phyloP scores from a whole-genome alignment of 2,888 invertebrate species.

The Eucriotettix oculatus region DNA sequence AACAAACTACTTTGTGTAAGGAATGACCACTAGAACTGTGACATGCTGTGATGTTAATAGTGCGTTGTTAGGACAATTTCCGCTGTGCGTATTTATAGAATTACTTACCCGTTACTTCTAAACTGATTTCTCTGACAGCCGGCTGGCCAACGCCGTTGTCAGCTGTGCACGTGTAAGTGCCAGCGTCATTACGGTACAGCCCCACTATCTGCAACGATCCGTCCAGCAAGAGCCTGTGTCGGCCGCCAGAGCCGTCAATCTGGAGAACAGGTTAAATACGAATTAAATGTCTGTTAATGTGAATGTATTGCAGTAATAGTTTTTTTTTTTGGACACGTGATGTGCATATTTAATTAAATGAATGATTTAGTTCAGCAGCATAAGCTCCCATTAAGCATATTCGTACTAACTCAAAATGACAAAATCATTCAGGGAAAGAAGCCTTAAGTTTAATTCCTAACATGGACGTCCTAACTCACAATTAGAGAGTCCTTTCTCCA shows the following conservation, averaged over 20 bases:
- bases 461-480: constrained; percentile 29
- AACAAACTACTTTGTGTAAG: no score
- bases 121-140: constrained; percentile 45
- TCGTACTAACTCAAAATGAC: no score
- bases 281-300: neutral
- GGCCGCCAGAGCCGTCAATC: constrained; percentile 57
- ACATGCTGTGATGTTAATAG: no score
- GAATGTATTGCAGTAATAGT: no score
- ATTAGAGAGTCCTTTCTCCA: constrained; percentile 58
- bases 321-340: neutral
- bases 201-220: constrained; percentile 72
- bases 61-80: no score
- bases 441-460: no score
- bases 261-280: constrained; percentile 21
- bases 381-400: no score
- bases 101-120: constrained; percentile 52
- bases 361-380: neutral
- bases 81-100: no score
- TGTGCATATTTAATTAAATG: neutral
- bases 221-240: constrained; percentile 48
- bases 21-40: no score
- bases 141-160: constrained; percentile 59
- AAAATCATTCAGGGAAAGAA: no score
- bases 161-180: constrained; percentile 72
- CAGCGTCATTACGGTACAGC: constrained; percentile 61